Conservation (phyloP, 2,888 invertebrate genomes). For the Norana najaformis region DNA sequence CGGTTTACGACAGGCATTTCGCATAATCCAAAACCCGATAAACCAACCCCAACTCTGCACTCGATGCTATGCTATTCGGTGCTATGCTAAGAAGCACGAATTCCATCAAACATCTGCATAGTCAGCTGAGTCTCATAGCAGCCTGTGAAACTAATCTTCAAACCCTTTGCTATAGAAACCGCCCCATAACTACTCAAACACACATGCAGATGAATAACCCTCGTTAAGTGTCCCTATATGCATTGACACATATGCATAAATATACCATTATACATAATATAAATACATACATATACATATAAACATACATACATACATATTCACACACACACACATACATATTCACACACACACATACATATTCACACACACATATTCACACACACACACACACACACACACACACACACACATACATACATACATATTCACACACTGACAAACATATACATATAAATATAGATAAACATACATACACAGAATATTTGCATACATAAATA, state of each 20-base stretch:
- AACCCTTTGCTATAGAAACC: not conserved
- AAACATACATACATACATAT: not conserved
- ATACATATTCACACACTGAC: no score
- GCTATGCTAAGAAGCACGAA: not conserved
- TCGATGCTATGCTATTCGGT: not conserved
- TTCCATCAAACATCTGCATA: not conserved
- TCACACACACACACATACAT: not conserved
- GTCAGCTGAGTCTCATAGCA: no score
- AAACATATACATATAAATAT: not conserved
- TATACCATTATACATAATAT: not conserved
- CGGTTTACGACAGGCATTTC: not conserved
- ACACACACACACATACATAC: not conserved
- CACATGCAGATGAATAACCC: no score
- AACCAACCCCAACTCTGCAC: not conserved
- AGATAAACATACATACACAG: not conserved
- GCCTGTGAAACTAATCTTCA: not conserved
- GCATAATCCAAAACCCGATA: not conserved
- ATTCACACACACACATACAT: not conserved
- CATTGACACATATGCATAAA: not conserved
- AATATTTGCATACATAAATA: not conserved
- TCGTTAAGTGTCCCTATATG: no score
- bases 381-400: not conserved
- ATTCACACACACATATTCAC: not conserved
- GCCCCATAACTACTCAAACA: no score
- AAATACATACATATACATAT: not conserved